Evolutionary conservation across 53 echinoderm and acorn worm species (phyloP).

Genomic region (Holothuria leucospilota): DNA sequence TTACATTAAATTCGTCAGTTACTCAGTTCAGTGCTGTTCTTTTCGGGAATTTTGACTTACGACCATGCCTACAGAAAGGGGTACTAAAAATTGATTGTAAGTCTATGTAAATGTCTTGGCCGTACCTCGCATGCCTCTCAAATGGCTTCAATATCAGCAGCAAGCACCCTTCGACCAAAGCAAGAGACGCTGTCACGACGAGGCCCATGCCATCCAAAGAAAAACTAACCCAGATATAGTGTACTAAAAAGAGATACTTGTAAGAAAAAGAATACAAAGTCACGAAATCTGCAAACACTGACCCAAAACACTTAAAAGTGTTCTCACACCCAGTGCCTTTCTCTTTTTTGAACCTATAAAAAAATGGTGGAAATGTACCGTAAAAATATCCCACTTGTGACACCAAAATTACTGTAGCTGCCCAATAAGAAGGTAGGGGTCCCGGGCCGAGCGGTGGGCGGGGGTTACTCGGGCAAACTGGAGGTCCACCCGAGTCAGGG

Average conservation of each 20-base stretch:
- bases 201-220: neutral
- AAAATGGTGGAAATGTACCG: neutral
- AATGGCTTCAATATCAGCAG: slow-evolving; percentile 6
- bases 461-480: no score
- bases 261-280: neutral
- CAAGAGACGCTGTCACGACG: neutral
- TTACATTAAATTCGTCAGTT: neutral
- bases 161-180: slow-evolving; percentile 2
- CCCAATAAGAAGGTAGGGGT: no score
- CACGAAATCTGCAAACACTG: neutral
- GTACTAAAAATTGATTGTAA: slow-evolving; percentile 20
- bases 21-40: neutral
- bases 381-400: neutral
- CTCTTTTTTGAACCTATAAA: neutral
- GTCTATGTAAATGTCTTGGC: neutral
- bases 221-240: neutral
- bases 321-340: neutral
- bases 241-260: neutral
- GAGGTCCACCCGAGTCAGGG: no score
- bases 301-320: neutral
- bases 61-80: neutral
- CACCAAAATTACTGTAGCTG: no score
- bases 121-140: slow-evolving; percentile 3
- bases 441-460: no score
- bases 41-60: no score